phyloP scores from a whole-genome alignment of 2,888 invertebrate species.

The Erebia epiphron region DNA sequence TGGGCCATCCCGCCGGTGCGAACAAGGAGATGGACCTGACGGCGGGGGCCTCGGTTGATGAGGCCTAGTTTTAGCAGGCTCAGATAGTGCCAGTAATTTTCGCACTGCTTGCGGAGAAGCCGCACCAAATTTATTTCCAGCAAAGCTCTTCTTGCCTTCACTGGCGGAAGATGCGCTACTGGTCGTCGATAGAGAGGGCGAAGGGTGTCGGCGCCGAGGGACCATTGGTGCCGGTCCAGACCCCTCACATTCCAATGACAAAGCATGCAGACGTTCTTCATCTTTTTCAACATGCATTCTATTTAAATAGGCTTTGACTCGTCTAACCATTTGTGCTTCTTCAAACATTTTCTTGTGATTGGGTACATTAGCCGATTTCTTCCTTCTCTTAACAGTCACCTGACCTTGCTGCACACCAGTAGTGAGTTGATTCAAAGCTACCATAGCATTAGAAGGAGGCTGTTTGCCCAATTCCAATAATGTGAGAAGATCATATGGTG shows the following conservation, averaged over 20 bases:
- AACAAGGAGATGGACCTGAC: conserved; percentile 85
- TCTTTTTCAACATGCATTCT: conserved; percentile 96
- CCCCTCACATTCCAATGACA: conserved; percentile 95
- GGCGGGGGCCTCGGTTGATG: conserved; percentile 90
- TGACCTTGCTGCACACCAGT: conserved; percentile 88
- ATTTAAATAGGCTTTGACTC: conserved; percentile 97
- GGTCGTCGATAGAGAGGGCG: conserved; percentile 95
- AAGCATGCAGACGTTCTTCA: conserved; percentile 93
- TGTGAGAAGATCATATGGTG: conserved; percentile 93
- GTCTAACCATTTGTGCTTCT: conserved; percentile 98
- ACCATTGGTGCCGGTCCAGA: conserved; percentile 84
- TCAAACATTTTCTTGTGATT: conserved; percentile 99
- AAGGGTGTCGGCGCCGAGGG: conserved; percentile 92
- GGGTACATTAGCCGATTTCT: conserved; percentile 94
- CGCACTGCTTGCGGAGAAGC: conserved; percentile 98
- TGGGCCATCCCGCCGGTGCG: conserved; percentile 85
- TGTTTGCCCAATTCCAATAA: conserved; percentile 94
- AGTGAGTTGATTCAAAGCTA: conserved; percentile 93
- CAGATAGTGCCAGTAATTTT: conserved; percentile 95
- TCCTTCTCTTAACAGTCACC: conserved; percentile 94
- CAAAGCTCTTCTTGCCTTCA: conserved; percentile 85
- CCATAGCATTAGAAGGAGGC: conserved; percentile 94
- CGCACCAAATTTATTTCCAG: conserved; percentile 90
- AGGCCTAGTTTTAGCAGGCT: conserved; percentile 93
- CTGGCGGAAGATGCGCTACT: conserved; percentile 95